A percentile compares a stretch with the other conserved stretches of the same genome.
phyloP scores from a whole-genome alignment of 2,888 invertebrate genomes.

The Euplagia quadripunctaria region DNA sequence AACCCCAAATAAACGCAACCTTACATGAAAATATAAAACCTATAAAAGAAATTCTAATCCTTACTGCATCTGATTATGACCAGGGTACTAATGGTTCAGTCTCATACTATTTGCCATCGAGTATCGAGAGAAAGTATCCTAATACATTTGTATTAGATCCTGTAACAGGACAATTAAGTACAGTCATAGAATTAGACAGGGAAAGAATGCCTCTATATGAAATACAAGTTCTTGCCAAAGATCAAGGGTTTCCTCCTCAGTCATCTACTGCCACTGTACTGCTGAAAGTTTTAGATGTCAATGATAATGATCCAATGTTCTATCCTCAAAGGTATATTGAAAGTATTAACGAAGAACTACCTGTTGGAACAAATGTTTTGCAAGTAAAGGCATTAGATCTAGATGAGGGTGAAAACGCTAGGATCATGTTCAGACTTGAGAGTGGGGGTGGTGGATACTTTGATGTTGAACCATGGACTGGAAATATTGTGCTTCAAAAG shows the following conservation, averaged over 20 bases:
- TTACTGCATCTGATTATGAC: slow-evolving; percentile 96
- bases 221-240: slow-evolving; percentile 95
- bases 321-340: slow-evolving; percentile 96
- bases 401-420: slow-evolving; percentile 96
- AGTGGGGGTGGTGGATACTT: slow-evolving; percentile 94
- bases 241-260: slow-evolving; percentile 96
- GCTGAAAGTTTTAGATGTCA: slow-evolving; percentile 94
- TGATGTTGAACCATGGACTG: slow-evolving; percentile 92
- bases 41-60: slow-evolving; percentile 92
- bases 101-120: slow-evolving; percentile 93
- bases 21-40: slow-evolving; percentile 94
- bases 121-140: slow-evolving; percentile 93
- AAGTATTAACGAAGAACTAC: slow-evolving; percentile 90
- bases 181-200: slow-evolving; percentile 92
- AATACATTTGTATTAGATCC: slow-evolving; percentile 94
- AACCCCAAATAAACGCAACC: slow-evolving; percentile 91
- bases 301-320: slow-evolving; percentile 97
- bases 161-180: slow-evolving; percentile 94
- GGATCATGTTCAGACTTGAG: slow-evolving; percentile 92
- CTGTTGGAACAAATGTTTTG: slow-evolving; percentile 89
- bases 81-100: slow-evolving; percentile 97
- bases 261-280: slow-evolving; percentile 96
- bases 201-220: slow-evolving; percentile 93
- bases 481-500: slow-evolving; percentile 90
- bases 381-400: slow-evolving; percentile 94